phyloP scores from a whole-genome alignment of 1,140 invertebrate genomes.

The Conus betulinus region DNA sequence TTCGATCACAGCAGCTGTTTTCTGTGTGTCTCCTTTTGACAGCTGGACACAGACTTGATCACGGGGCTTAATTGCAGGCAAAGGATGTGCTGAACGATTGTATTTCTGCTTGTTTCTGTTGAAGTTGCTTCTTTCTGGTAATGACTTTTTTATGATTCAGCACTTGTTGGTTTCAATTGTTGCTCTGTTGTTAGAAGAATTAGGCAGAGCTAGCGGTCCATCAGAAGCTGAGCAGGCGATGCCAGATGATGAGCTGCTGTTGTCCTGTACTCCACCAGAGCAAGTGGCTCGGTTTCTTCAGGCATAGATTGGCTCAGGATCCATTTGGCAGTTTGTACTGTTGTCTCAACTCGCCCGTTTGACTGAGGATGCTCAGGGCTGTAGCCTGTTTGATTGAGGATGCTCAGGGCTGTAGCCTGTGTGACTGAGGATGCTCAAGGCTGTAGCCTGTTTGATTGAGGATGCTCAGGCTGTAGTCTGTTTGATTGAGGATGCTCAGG shows the following conservation, averaged over 20 bases:
- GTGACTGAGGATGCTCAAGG: too few relatives aligned
- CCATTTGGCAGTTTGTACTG: constrained; percentile 39
- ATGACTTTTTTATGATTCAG: not conserved
- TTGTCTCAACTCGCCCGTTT: constrained; percentile 46
- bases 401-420: too few relatives aligned
- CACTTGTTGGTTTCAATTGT: constrained; percentile 25
- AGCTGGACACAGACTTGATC: not conserved
- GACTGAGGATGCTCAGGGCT: constrained; percentile 53
- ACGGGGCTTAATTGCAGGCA: not conserved
- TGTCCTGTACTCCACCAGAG: constrained; percentile 42
- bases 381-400: too few relatives aligned
- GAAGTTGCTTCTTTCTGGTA: not conserved
- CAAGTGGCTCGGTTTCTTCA: constrained; percentile 38
- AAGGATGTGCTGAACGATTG: not conserved
- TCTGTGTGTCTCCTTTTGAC: not conserved
- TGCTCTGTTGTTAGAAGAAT: constrained; percentile 31
- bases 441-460: too few relatives aligned
- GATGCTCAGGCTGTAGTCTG: too few relatives aligned
- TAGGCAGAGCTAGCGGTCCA: constrained; percentile 36
- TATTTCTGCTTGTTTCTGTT: not conserved
- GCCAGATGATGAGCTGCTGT: constrained; percentile 37
- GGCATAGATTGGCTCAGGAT: constrained; percentile 37
- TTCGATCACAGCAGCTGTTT: not conserved
- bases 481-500: too few relatives aligned
- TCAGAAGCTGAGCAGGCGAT: constrained; percentile 43